Conservation (phyloP, 2,797 vertebrate species). For the Tympanoctomys barrerae region DNA sequence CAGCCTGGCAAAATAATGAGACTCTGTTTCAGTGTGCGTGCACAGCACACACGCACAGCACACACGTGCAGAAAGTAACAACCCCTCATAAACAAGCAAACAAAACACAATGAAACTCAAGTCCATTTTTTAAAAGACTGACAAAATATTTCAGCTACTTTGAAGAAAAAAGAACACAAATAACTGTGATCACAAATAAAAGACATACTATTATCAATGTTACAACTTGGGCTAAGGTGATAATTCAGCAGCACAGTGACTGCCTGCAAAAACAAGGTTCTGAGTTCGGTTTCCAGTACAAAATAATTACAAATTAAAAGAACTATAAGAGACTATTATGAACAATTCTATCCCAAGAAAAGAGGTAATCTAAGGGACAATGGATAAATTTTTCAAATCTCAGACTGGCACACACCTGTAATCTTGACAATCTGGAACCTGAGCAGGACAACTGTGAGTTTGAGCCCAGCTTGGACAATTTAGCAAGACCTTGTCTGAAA, state of each 20-base stretch:
- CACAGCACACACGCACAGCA: background rate
- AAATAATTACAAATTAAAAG: background rate
- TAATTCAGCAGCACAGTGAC: too few species aligned
- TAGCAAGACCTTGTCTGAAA: background rate
- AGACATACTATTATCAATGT: background rate
- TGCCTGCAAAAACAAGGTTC: too few species aligned
- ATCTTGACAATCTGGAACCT: background rate
- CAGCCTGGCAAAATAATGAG: background rate
- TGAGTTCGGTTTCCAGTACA: too few species aligned
- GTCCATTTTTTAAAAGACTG: slow-evolving; percentile 5
- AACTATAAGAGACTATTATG: background rate
- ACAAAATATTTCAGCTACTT: slow-evolving; percentile 19
- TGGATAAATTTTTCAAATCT: slow-evolving; percentile 9
- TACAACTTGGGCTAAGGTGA: background rate
- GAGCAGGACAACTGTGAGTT: background rate
- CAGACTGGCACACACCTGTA: background rate
- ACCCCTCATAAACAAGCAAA: background rate
- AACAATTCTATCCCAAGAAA: slow-evolving; percentile 17
- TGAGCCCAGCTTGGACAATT: background rate
- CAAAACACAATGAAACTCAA: slow-evolving; percentile 10
- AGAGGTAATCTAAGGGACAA: background rate
- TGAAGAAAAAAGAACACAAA: slow-evolving; percentile 21
- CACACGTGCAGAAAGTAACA: background rate
- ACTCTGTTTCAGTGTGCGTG: background rate
- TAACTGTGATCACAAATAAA: slow-evolving; percentile 11